phyloP scores from a whole-genome alignment of 1,140 invertebrate genomes.

The Ceratina japonica region DNA sequence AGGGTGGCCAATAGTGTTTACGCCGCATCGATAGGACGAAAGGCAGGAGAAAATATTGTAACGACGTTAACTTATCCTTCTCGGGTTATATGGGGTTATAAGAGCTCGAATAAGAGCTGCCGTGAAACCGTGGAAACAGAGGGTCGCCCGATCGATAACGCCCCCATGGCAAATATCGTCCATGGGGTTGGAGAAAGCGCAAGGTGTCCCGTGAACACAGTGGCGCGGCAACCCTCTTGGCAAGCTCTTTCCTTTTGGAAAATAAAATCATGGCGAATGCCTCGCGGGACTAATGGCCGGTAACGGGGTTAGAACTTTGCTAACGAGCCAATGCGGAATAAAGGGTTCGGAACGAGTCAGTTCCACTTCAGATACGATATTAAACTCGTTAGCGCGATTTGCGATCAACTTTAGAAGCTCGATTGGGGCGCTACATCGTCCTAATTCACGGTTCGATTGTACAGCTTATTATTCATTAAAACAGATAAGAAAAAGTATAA shows the following conservation, averaged over 20 bases:
- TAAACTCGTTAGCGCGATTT: background rate
- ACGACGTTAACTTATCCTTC: conserved; percentile 42
- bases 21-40: background rate
- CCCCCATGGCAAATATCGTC: conserved; percentile 66
- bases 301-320: conserved; percentile 11
- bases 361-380: conserved; percentile 8
- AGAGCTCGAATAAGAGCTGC: conserved; percentile 55
- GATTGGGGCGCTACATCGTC: no score
- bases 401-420: background rate
- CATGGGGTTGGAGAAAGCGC: conserved; percentile 48
- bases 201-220: conserved; percentile 53
- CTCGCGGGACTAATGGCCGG: conserved; percentile 27
- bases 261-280: conserved; percentile 33
- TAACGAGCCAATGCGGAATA: conserved; percentile 8
- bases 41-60: conserved; percentile 30
- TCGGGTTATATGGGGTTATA: conserved; percentile 33
- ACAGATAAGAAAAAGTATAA: no score
- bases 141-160: conserved; percentile 63
- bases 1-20: no score
- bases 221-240: conserved; percentile 21
- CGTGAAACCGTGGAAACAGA: conserved; percentile 60
- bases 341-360: conserved; percentile 3
- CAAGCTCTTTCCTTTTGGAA: conserved; percentile 10
- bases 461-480: no score
- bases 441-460: no score